Conservation (phyloP, 2,113 vertebrate species). For the Forbesichthys papilliferus region DNA sequence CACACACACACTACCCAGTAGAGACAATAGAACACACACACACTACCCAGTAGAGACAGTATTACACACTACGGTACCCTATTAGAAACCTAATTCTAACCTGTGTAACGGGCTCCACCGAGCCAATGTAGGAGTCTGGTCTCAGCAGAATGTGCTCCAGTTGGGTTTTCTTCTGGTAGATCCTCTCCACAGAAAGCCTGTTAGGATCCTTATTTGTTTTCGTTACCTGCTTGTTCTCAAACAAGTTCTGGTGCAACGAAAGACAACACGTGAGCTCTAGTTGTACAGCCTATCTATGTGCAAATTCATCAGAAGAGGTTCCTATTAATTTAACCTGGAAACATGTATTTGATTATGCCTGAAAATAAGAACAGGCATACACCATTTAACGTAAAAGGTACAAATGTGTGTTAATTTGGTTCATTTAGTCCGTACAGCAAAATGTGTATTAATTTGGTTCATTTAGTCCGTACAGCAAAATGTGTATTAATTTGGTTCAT, state of each 20-base stretch:
- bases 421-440: no score
- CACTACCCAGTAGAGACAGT: no score
- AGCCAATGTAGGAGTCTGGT: constrained; percentile 96
- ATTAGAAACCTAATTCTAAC: constrained; percentile 61
- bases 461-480: no score
- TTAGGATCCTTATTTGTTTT: constrained; percentile 84
- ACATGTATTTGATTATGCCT: no score
- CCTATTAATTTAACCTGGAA: not conserved
- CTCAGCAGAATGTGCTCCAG: constrained; percentile 98
- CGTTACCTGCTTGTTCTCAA: constrained; percentile 78
- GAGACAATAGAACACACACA: no score
- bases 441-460: no score
- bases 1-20: no score
- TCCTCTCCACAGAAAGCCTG: constrained; percentile 87
- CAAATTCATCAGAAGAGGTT: not conserved
- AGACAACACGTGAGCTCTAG: not conserved
- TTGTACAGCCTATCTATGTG: not conserved
- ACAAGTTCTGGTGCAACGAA: constrained; percentile 63
- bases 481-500: no score
- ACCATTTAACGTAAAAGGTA: no score
- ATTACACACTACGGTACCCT: no score
- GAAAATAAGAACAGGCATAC: no score
- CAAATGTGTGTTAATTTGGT: no score
- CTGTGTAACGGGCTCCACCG: constrained; percentile 92
- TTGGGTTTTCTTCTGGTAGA: constrained; percentile 98